phyloP scores from a whole-genome alignment of 2,113 vertebrate species.

The Narcine bancroftii region DNA sequence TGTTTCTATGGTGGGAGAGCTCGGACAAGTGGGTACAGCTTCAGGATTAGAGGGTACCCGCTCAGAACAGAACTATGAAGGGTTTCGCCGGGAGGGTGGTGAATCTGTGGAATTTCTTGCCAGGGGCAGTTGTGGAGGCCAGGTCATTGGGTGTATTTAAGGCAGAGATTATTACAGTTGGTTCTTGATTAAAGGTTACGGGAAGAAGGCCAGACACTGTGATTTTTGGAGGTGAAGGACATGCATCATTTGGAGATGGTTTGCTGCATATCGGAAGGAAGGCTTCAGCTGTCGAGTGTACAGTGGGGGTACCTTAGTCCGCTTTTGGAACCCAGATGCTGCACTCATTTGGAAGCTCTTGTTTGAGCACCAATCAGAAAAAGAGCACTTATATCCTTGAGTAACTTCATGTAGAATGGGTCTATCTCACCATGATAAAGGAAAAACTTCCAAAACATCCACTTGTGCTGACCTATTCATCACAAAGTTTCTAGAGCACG shows the following conservation, averaged over 20 bases:
- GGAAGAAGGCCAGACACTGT: background rate
- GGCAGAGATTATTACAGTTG: too few species aligned
- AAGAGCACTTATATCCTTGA: background rate
- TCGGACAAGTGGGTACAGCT: too few species aligned
- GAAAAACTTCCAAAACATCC: background rate
- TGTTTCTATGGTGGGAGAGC: too few species aligned
- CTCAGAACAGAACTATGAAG: too few species aligned
- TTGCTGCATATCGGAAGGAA: background rate
- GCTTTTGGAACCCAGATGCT: background rate
- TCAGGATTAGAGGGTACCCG: too few species aligned
- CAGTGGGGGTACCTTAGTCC: background rate
- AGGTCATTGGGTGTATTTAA: too few species aligned
- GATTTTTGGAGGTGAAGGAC: background rate
- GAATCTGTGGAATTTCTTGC: too few species aligned
- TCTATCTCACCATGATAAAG: background rate
- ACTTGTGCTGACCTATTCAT: background rate
- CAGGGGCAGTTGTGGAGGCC: too few species aligned
- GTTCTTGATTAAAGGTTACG: too few species aligned
- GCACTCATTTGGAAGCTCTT: background rate
- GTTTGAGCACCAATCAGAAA: background rate
- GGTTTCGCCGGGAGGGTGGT: too few species aligned
- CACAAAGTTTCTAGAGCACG: background rate
- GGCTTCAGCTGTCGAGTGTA: background rate
- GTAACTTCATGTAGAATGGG: background rate
- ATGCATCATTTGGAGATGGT: background rate